phyloP scores from a whole-genome alignment of 2,888 invertebrate genomes.

The Andrena chrysosceles region DNA sequence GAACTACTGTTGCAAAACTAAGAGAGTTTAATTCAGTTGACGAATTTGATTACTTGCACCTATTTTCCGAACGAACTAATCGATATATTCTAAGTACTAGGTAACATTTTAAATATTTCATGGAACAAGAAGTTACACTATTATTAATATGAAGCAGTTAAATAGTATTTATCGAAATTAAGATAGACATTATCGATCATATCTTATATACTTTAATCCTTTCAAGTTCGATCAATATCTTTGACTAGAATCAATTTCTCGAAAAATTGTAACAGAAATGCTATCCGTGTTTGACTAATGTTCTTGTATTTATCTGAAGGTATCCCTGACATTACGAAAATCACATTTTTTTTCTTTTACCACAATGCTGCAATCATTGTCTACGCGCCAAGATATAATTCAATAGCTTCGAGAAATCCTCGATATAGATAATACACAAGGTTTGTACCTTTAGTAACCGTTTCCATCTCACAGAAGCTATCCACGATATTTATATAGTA shows the following conservation, averaged over 20 bases:
- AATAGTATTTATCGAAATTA: slow-evolving; percentile 19
- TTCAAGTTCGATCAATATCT: slow-evolving; percentile 18
- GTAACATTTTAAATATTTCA: slow-evolving; percentile 19
- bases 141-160: slow-evolving; percentile 20
- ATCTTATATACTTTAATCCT: slow-evolving; percentile 12
- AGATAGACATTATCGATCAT: background rate
- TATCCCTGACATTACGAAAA: slow-evolving; percentile 40
- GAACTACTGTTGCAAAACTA: slow-evolving; percentile 26
- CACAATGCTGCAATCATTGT: slow-evolving; percentile 32
- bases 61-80: slow-evolving; percentile 23
- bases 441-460: slow-evolving; percentile 33
- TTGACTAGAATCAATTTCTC: slow-evolving; percentile 14
- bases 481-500: slow-evolving; percentile 33
- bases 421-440: slow-evolving; percentile 38
- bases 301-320: slow-evolving; percentile 31
- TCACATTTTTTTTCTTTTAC: slow-evolving; percentile 34
- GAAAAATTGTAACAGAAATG: slow-evolving; percentile 36
- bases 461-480: slow-evolving; percentile 20
- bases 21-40: slow-evolving; percentile 7
- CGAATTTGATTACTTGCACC: slow-evolving; percentile 4
- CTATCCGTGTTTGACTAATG: slow-evolving; percentile 36
- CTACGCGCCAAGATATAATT: slow-evolving; percentile 33
- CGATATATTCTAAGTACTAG: slow-evolving; percentile 23
- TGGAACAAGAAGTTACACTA: background rate
- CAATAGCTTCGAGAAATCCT: slow-evolving; percentile 42